Conservation (phyloP, 2,113 vertebrate species). For the Motacilla tschutschensis region DNA sequence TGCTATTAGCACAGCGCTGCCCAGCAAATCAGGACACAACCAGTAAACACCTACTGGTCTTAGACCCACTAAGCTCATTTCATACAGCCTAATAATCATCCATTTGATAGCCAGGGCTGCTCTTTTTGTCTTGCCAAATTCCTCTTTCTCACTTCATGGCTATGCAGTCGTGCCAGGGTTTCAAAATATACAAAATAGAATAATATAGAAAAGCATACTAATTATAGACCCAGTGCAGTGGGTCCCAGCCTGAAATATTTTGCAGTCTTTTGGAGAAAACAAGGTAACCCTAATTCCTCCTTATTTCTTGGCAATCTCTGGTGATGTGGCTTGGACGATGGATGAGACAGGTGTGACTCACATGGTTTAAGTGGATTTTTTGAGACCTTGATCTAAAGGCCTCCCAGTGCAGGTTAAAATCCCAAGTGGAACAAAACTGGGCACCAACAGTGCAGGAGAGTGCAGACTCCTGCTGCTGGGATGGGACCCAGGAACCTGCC, state of each 20-base stretch:
- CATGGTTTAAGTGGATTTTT: background rate
- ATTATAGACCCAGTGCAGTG: background rate
- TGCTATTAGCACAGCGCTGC: background rate
- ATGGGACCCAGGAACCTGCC: background rate
- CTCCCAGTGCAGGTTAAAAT: background rate
- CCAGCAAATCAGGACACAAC: background rate
- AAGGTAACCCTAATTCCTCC: background rate
- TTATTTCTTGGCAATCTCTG: background rate
- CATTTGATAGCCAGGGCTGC: background rate
- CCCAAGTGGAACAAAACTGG: background rate
- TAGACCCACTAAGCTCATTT: background rate
- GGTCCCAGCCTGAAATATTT: background rate
- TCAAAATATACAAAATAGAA: background rate
- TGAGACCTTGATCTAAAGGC: background rate
- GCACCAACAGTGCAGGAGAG: rapidly evolving
- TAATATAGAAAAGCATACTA: background rate
- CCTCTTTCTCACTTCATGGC: background rate
- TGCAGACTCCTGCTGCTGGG: background rate
- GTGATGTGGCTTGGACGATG: background rate
- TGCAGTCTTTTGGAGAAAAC: background rate
- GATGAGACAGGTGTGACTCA: background rate
- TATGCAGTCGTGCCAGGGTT: background rate
- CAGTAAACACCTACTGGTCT: background rate
- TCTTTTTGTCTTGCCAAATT: background rate
- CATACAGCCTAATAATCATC: background rate